Percentiles rank a stretch among this genome's conserved stretches.
Evolutionary conservation across 2,797 vertebrate genomes (phyloP).

Genomic region (Malurus splendens): DNA sequence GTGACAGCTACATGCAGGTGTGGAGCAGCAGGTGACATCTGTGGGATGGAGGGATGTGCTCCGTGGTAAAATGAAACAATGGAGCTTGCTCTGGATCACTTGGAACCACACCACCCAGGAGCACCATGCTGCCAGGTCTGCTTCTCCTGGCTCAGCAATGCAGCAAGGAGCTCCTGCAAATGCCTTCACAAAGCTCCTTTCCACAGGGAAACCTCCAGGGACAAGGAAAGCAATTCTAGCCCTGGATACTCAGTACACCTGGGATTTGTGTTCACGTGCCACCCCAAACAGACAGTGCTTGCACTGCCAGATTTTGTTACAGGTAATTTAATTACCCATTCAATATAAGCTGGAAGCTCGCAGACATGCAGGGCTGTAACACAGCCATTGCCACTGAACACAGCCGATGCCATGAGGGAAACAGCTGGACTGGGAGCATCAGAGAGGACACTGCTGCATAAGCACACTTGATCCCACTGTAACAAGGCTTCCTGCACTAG

Average conservation of each 20-base stretch:
- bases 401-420: not conserved
- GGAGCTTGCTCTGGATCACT: rapidly evolving
- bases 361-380: not conserved
- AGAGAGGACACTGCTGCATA: not conserved
- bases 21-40: not conserved
- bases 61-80: not conserved
- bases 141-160: rapidly evolving
- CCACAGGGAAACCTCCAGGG: not conserved
- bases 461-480: not conserved
- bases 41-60: not conserved
- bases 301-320: not conserved
- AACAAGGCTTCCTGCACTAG: not conserved
- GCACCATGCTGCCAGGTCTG: not conserved
- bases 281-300: not conserved
- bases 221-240: not conserved
- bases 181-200: not conserved
- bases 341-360: not conserved
- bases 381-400: rapidly evolving
- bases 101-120: not conserved
- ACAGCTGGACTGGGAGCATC: not conserved
- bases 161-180: not conserved
- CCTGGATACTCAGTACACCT: not conserved
- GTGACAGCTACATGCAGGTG: not conserved
- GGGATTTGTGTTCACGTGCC: not conserved
- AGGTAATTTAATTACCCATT: not conserved